Conservation (phyloP, 2,888 invertebrate genomes). For the Nymphalis polychloros region DNA sequence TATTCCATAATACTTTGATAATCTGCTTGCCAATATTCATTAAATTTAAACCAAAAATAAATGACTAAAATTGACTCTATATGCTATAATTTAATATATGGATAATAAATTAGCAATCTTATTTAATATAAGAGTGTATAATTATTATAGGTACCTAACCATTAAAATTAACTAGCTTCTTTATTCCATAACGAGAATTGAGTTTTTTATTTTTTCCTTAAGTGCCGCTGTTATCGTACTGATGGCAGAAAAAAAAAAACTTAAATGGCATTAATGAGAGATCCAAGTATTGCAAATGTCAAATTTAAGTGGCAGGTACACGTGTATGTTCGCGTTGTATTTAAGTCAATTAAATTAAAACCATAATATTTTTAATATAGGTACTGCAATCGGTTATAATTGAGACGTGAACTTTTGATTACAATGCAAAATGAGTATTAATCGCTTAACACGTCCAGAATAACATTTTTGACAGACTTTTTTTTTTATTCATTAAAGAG, state of each 20-base stretch:
- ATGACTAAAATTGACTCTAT: constrained; percentile 11
- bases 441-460: too few species aligned
- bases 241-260: constrained; percentile 21
- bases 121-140: constrained; percentile 22
- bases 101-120: constrained; percentile 26
- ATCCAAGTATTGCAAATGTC: constrained; percentile 26
- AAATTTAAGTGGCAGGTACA: constrained; percentile 28
- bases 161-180: constrained; percentile 31
- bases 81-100: constrained; percentile 19
- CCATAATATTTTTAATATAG: constrained; percentile 6
- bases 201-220: constrained; percentile 25
- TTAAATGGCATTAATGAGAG: constrained; percentile 27
- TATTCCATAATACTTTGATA: constrained; percentile 3
- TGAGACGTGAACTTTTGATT: constrained; percentile 5
- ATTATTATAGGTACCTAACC: constrained; percentile 23
- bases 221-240: constrained; percentile 27
- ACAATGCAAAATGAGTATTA: neutral
- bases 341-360: constrained; percentile 21
- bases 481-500: too few species aligned
- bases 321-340: constrained; percentile 9
- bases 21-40: constrained; percentile 11
- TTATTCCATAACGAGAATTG: constrained; percentile 24
- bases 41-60: constrained; percentile 1
- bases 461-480: too few species aligned
- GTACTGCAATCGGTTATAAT: neutral